Conservation (phyloP, 2,888 invertebrate genomes). For the Apocheima hispidaria region DNA sequence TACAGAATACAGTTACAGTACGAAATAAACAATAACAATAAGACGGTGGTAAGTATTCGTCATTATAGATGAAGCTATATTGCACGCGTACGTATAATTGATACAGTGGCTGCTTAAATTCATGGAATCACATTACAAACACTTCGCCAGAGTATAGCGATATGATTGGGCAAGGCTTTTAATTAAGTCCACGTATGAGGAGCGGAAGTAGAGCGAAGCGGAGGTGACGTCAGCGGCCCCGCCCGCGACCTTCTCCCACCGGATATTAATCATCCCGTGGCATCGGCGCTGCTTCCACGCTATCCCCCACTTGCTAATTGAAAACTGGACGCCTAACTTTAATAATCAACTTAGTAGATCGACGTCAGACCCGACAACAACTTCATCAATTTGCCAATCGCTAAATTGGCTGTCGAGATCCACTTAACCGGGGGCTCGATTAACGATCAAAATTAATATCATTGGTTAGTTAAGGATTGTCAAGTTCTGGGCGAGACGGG, state of each 20-base stretch:
- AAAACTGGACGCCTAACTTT: conserved; percentile 54
- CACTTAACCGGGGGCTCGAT: conserved; percentile 37
- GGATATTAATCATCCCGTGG: conserved; percentile 83
- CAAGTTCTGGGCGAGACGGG: conserved; percentile 24
- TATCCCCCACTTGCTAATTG: conserved; percentile 58
- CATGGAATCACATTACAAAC: conserved; percentile 7
- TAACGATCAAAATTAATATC: conserved; percentile 41
- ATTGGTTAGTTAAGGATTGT: conserved; percentile 33
- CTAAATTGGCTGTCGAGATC: conserved; percentile 43
- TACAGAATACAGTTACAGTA: not conserved
- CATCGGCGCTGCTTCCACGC: conserved; percentile 48
- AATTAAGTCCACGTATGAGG: conserved; percentile 62
- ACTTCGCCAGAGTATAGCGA: conserved; percentile 10
- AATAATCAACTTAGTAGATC: conserved; percentile 46
- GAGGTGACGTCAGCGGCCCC: conserved; percentile 78
- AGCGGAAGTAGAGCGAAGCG: conserved; percentile 75
- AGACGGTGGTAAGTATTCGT: not conserved
- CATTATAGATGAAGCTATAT: too few relatives aligned
- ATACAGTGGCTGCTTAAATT: not conserved
- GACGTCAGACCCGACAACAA: conserved; percentile 41
- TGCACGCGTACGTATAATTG: too few relatives aligned
- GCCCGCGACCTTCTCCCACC: conserved; percentile 77
- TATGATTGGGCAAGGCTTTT: conserved; percentile 45
- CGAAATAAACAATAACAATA: not conserved
- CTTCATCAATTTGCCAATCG: conserved; percentile 44